A percentile compares a stretch with the other conserved stretches of the same genome.
phyloP scores from a whole-genome alignment of 2,888 invertebrate genomes.

The Philereme transversata region DNA sequence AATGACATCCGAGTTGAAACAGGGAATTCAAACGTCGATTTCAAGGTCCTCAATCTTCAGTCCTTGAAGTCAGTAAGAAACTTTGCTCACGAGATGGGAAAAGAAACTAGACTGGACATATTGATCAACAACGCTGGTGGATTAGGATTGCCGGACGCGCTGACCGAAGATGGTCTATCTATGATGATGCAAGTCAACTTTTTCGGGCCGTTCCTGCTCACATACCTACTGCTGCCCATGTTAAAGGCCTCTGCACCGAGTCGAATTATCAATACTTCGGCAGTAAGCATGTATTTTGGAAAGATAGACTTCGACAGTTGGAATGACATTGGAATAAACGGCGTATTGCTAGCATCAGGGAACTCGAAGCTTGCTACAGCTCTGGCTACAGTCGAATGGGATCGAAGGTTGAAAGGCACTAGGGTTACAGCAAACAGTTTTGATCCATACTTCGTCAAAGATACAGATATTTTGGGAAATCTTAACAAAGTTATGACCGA shows the following conservation, averaged over 20 bases:
- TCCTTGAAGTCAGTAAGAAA: slow-evolving; percentile 79
- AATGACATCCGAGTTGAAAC: slow-evolving; percentile 87
- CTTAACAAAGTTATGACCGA: slow-evolving; percentile 8
- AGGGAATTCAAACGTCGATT: slow-evolving; percentile 87
- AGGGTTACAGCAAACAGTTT: slow-evolving; percentile 87
- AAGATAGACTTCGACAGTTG: slow-evolving; percentile 68
- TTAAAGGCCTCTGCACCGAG: slow-evolving; percentile 83
- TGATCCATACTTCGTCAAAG: slow-evolving; percentile 76
- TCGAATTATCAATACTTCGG: slow-evolving; percentile 86
- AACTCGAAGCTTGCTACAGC: slow-evolving; percentile 85
- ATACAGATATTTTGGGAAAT: slow-evolving; percentile 49
- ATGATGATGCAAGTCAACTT: slow-evolving; percentile 88
- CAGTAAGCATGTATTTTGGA: slow-evolving; percentile 80
- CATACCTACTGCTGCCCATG: slow-evolving; percentile 84
- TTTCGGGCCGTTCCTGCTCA: slow-evolving; percentile 89
- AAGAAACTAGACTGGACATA: slow-evolving; percentile 81
- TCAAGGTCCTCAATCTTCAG: slow-evolving; percentile 75
- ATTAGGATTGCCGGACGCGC: slow-evolving; percentile 61
- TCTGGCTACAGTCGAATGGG: slow-evolving; percentile 85
- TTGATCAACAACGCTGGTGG: slow-evolving; percentile 87
- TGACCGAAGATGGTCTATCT: slow-evolving; percentile 86
- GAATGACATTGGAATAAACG: slow-evolving; percentile 65
- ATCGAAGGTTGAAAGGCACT: slow-evolving; percentile 76
- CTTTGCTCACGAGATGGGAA: slow-evolving; percentile 85
- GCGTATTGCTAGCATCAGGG: slow-evolving; percentile 52